Conservation (phyloP, 2,888 invertebrate species). For the Seira ritae region DNA sequence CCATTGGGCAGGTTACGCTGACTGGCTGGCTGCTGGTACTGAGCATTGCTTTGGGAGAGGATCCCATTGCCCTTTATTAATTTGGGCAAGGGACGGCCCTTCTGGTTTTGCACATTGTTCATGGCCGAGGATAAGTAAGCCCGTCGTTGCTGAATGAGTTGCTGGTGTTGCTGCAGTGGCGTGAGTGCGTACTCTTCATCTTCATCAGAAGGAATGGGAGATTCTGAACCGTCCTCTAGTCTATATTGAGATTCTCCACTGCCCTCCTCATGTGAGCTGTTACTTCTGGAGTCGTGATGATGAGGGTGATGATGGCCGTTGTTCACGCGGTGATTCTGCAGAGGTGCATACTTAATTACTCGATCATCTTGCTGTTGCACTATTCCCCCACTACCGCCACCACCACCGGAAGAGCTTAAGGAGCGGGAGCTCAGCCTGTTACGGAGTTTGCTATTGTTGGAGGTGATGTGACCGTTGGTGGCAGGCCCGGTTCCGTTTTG, state of each 20-base stretch:
- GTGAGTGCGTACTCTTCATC: slow-evolving; percentile 37
- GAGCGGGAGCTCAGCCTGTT: slow-evolving; percentile 46
- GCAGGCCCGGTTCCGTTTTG: background rate
- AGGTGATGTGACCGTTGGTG: background rate
- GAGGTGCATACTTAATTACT: slow-evolving; percentile 53
- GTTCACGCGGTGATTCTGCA: slow-evolving; percentile 29
- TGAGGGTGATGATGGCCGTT: slow-evolving; percentile 29
- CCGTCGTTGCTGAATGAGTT: slow-evolving; percentile 8
- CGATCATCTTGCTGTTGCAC: slow-evolving; percentile 34
- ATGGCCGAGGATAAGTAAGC: background rate
- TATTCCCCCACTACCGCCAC: background rate
- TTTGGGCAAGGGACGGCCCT: background rate
- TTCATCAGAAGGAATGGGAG: slow-evolving; percentile 40
- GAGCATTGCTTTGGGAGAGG: background rate
- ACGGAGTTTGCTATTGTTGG: slow-evolving; percentile 28
- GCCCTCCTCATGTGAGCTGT: slow-evolving; percentile 44
- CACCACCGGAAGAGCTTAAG: slow-evolving; percentile 33
- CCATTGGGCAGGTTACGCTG: background rate
- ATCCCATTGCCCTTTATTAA: slow-evolving; percentile 2
- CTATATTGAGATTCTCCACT: slow-evolving; percentile 10
- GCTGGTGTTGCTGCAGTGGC: slow-evolving; percentile 11
- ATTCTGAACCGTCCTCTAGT: slow-evolving; percentile 45
- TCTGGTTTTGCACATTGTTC: too few species aligned
- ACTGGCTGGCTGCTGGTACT: background rate
- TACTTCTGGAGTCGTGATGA: slow-evolving; percentile 48